Evolutionary conservation across 2,113 vertebrate genomes (phyloP), one percentile per base, ranked within the genome.

Genomic region (Brienomyrus brachyistius): DNA sequence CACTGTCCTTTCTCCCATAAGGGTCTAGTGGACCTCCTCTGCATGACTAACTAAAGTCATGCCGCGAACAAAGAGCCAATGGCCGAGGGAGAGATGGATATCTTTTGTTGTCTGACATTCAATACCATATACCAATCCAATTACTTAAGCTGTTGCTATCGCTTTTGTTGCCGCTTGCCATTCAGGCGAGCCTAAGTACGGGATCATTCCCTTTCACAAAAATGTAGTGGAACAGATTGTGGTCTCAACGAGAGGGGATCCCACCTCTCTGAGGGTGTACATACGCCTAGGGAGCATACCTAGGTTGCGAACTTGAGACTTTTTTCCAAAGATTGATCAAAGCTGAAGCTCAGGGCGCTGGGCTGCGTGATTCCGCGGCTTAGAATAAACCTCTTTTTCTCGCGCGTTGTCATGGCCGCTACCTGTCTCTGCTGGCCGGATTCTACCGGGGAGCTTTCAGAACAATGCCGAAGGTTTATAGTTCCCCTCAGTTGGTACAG

Each of bases 91-190:
- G 97, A 97, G 98, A 98, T 97, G 96, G 95, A 95, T 98, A 97
- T 98, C 97, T 97, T 97, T 99, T 98, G 97, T 98, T 98, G 97
- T 97, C 96, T 95, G 97, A 98, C 96, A 97, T 97, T 97, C 97
- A 97, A 96, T 98, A 97, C 96, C 95, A 95, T 98, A 97, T 96
- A 97, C 97, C 97, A 98, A 98, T 98, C 97, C 97, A 98, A 98
- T 99, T 98, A 98, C 97, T 97, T 97, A 97, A 97, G 97, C 97
- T 97, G 97, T 97, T 97, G 93, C 96, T 96, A 97, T 95, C 96
- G 95, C 96, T 96, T 96, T 96, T 96, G 95, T 97, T 96, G 94
- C 94, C 1, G 31, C 54, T 95, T 94, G 88, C 96, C 95, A 97
- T 96, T 96, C 96, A 97, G 95, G 95, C 94, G 91, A 91, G 94